Evolutionary conservation across 2,888 invertebrate species (phyloP).

Genomic region (Stenotaenia linearis): DNA sequence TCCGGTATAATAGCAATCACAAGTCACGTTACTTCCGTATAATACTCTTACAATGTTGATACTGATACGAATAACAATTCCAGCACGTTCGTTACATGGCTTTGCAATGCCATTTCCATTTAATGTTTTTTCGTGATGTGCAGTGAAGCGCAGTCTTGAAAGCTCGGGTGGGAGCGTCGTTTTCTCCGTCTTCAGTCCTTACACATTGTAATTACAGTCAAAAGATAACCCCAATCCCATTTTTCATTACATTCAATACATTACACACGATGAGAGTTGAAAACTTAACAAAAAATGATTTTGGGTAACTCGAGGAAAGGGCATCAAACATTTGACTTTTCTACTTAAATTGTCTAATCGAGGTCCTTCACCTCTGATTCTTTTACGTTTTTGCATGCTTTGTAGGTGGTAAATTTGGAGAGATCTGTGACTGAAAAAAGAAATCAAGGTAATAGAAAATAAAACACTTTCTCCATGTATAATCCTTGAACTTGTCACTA

Average conservation of each 20-base stretch:
- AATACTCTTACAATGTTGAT: too few relatives aligned
- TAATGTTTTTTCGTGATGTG: too few relatives aligned
- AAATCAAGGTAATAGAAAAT: background rate
- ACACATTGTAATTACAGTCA: too few relatives aligned
- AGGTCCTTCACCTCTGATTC: background rate
- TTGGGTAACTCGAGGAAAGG: background rate
- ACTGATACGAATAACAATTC: too few relatives aligned
- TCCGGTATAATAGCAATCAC: too few relatives aligned
- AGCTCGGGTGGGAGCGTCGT: too few relatives aligned
- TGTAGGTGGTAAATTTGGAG: background rate
- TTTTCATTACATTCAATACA: background rate
- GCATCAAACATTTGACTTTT: background rate
- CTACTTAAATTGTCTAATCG: background rate
- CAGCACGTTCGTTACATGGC: too few relatives aligned
- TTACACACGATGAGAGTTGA: background rate
- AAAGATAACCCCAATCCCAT: too few relatives aligned
- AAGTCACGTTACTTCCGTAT: too few relatives aligned
- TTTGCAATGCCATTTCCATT: too few relatives aligned
- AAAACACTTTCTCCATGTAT: background rate
- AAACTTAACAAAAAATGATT: background rate
- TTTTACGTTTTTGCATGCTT: background rate
- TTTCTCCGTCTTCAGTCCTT: too few relatives aligned
- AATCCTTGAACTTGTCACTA: slow-evolving; percentile 14
- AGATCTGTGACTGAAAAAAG: background rate
- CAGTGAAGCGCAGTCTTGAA: too few relatives aligned